Evolutionary conservation across 2,113 vertebrate species (phyloP), one percentile per base, ranked within the genome.

Genomic region (Chinchilla lanigera): DNA sequence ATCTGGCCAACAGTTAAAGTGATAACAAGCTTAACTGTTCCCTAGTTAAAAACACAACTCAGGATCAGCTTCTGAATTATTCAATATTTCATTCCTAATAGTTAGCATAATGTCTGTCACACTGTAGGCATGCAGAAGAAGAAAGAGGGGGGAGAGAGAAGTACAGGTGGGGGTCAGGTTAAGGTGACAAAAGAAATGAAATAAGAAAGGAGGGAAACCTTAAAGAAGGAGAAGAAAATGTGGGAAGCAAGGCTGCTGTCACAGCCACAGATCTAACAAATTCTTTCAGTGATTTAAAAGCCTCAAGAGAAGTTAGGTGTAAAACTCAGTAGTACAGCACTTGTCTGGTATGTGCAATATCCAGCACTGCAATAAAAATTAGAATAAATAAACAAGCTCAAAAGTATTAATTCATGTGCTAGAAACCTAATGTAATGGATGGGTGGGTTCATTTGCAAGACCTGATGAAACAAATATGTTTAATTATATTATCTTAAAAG

Each of bases 401-500:
- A 89, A 75, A 47, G 47, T 88, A 90, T 96, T 95, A 47, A 93
- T 58, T 95, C 30, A 47, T 71, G 52, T 90, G 52, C n/a, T 52
- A 84, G 35, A 88, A 30, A 75, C 12, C 30, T 85, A 96, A 85
- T 89, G 54, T 82, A 97, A 96, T 95, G 52, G 58, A 78, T 85
- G 44, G 58, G 19, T 85, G 44, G 58, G 19, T 93, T 97, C 84
- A 85, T 96, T 96, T 97, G 65, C 82, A 93, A 97, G 90, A 87
- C 83, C 35, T 41, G 84, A 92, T 97, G 87, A 87, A 95, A 96
- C 95, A 97, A 95, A 96, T 77, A 94, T 65, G 63, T 91, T 96
- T 95, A 98, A 97, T 96, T 93, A 96, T 90, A 86, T 94, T 95
- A 92, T 96, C 86, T 85, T 96, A 97, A 97, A 81, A 82, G 95